These are phyloP conservation scores for Chrosomus eos DNA, from an alignment of 2,797 vertebrate species.

Conservation along the genomic window DNA sequence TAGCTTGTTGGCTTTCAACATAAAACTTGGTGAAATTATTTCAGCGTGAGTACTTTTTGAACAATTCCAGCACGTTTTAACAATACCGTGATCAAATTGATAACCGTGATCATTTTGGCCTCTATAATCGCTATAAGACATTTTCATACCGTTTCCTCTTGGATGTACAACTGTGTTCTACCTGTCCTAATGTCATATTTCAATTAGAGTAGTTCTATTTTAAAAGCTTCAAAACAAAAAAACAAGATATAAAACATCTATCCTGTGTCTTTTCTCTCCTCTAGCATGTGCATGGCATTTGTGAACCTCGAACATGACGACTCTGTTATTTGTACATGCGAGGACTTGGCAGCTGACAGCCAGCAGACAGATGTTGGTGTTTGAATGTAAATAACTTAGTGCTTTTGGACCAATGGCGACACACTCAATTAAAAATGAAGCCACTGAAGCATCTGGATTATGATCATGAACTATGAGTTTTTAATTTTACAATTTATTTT, in stretches of 20 bases:
- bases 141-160: no score
- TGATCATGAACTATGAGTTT: not conserved
- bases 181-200: no score
- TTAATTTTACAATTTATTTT: not conserved
- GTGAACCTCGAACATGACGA: not conserved
- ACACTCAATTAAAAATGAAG: conserved; percentile 50
- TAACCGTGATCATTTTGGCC: not conserved
- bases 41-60: not conserved
- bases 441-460: conserved; percentile 47
- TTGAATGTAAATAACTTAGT: conserved; percentile 48
- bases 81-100: no score
- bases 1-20: not conserved
- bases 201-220: not conserved
- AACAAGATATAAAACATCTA: not conserved
- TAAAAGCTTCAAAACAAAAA: not conserved
- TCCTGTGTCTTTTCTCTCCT: not conserved
- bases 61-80: not conserved
- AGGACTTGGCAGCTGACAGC: conserved; percentile 25
- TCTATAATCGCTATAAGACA: not conserved
- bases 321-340: conserved; percentile 33
- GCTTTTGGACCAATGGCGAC: conserved; percentile 42
- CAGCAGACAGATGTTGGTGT: conserved; percentile 48
- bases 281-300: not conserved
- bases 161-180: not conserved
- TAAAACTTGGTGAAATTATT: not conserved